Evolutionary conservation across 2,888 invertebrate genomes (phyloP), one percentile per base, ranked within the genome.

Genomic region (Entomobrya multifasciata): DNA sequence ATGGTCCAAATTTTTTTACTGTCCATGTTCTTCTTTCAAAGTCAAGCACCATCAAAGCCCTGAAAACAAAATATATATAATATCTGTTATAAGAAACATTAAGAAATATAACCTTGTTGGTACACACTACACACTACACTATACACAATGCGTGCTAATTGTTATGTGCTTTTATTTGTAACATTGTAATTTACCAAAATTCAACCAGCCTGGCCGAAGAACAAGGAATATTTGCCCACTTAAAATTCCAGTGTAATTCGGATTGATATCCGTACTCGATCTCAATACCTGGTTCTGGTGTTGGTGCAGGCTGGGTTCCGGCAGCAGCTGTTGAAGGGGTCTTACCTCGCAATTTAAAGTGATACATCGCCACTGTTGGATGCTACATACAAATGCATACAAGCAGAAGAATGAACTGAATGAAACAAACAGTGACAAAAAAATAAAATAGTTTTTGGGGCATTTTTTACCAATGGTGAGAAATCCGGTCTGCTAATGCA

Each of bases 1-100:
- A 87, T 1, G 87, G 87, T 0, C 87, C 87, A 65, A 87, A 87
- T 30, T 87, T 87, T 60, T 87, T 78, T 5, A 79, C 78, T n/a
- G 82, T 74, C 83, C 82, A 87, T 1, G 72, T 52, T 10, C 25
- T 13, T n/a, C 27, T 25, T 13, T 87, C 87, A 25, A 87, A 83
- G 20, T 87, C 83, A 5, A 87, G 52, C 0, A 87, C 78, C 76
- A 87, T 87, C 5, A 87, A 49, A 6, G 78, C 82, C 87, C 87
- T 87, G 60, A 10, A 55, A 30, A 1, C 11, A 20, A 13, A 27
- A 62, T 17, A 8, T 36, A n/a, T n/a, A n/a, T n/a, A n/a, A n/a
- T n/a, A n/a, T n/a, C n/a, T n/a, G n/a, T n/a, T n/a, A n/a, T n/a
- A n/a, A n/a, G n/a, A n/a, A n/a, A n/a, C n/a, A n/a, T n/a, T n/a